Evolutionary conservation across 2,888 invertebrate species (phyloP).

Genomic region (Boloria euphrosyne): DNA sequence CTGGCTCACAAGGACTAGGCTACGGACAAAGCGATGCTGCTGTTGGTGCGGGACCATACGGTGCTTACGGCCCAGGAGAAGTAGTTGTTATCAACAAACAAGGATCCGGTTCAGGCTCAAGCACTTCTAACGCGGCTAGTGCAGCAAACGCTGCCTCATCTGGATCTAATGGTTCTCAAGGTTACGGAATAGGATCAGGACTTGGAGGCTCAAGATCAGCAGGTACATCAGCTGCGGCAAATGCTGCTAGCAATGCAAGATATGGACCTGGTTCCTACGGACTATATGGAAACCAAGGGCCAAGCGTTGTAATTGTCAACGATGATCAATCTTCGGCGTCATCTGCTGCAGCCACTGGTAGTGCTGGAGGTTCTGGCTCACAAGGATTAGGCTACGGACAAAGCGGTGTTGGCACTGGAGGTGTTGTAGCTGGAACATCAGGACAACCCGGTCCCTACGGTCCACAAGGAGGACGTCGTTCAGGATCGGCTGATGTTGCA

Average conservation of each 20-base stretch:
- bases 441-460: neutral
- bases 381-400: too few species aligned
- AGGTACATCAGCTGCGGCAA: neutral
- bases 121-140: slow-evolving; percentile 16
- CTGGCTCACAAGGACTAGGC: neutral
- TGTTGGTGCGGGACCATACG: neutral
- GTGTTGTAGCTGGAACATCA: neutral
- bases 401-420: too few species aligned
- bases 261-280: neutral
- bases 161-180: neutral
- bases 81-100: slow-evolving; percentile 7
- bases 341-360: neutral
- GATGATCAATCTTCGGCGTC: slow-evolving; percentile 9
- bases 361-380: too few species aligned
- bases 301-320: slow-evolving; percentile 34
- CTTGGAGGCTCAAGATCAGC: neutral
- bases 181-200: slow-evolving; percentile 13
- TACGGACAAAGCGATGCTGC: neutral
- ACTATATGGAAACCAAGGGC: slow-evolving; percentile 16
- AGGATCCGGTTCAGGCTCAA: slow-evolving; percentile 19
- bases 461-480: neutral
- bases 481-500: neutral
- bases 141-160: slow-evolving; percentile 20
- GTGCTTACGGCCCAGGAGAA: neutral
- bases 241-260: slow-evolving; percentile 5